Conservation (phyloP, 2,113 vertebrate species). For the Channa maculata region DNA sequence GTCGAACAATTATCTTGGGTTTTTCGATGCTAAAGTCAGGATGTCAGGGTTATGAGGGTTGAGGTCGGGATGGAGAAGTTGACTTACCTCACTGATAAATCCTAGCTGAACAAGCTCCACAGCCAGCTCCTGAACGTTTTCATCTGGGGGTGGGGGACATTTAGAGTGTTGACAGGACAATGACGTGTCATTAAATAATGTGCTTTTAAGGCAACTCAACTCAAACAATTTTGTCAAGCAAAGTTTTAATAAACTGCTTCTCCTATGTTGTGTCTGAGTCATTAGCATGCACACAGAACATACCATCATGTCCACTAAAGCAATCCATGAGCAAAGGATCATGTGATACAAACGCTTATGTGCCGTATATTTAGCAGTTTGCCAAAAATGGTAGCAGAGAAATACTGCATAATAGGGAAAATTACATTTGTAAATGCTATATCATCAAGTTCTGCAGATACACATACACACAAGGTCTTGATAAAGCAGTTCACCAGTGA, state of each 20-base stretch:
- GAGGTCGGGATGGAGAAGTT: neutral
- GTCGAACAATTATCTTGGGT: neutral
- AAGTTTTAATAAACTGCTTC: neutral
- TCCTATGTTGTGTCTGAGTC: too few relatives aligned
- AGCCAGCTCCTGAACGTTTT: constrained; percentile 95
- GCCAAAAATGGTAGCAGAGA: too few relatives aligned
- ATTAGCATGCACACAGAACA: neutral
- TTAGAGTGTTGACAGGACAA: too few relatives aligned
- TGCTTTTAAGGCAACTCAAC: neutral
- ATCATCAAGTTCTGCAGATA: neutral
- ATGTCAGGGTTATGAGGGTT: neutral
- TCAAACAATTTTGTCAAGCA: neutral
- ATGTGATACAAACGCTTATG: neutral
- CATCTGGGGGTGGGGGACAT: constrained; percentile 81
- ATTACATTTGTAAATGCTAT: neutral
- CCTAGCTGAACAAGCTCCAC: constrained; percentile 97
- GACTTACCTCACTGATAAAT: constrained; percentile 95
- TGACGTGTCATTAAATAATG: neutral
- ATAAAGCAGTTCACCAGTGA: constrained; percentile 1
- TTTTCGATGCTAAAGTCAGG: neutral
- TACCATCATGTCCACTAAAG: neutral
- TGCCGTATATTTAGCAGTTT: neutral
- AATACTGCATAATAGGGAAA: neutral
- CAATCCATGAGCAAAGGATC: neutral
- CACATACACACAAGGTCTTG: neutral